phyloP scores from a whole-genome alignment of 2,797 vertebrate genomes.

The Pipistrellus pygmaeus region DNA sequence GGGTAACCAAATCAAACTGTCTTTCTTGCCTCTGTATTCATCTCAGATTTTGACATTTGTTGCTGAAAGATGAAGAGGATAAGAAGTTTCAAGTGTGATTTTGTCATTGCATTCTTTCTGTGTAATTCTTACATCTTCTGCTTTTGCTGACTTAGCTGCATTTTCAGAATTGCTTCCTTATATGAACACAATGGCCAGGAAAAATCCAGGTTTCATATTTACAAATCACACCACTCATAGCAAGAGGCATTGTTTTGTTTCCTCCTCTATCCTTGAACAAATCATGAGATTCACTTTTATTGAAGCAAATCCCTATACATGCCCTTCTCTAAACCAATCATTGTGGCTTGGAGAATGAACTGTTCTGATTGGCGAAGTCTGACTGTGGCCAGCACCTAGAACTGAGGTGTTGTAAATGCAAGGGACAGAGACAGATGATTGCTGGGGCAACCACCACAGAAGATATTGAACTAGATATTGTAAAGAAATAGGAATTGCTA shows the following conservation, averaged over 20 bases:
- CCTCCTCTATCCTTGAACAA: not conserved
- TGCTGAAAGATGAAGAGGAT: not conserved
- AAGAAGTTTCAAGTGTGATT: not conserved
- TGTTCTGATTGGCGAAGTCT: not conserved
- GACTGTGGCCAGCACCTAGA: not conserved
- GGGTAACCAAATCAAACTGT: not conserved
- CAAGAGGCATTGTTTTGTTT: not conserved
- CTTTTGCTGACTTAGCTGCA: not conserved
- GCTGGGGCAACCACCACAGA: not conserved
- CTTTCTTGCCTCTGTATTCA: not conserved
- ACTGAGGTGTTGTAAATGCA: not conserved
- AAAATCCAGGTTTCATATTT: not conserved
- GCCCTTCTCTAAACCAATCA: not conserved
- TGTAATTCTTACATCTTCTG: not conserved
- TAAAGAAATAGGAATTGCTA: not conserved
- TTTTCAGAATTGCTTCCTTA: not conserved
- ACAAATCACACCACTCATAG: not conserved
- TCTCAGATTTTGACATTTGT: not conserved
- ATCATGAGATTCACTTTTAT: not conserved
- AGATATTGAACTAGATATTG: no score
- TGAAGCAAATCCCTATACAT: not conserved
- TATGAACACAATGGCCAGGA: not conserved
- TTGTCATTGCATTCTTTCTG: not conserved
- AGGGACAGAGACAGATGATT: fast-evolving
- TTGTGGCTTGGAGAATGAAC: not conserved